phyloP scores from a whole-genome alignment of 2,797 vertebrate genomes.

The Alosa sapidissima region DNA sequence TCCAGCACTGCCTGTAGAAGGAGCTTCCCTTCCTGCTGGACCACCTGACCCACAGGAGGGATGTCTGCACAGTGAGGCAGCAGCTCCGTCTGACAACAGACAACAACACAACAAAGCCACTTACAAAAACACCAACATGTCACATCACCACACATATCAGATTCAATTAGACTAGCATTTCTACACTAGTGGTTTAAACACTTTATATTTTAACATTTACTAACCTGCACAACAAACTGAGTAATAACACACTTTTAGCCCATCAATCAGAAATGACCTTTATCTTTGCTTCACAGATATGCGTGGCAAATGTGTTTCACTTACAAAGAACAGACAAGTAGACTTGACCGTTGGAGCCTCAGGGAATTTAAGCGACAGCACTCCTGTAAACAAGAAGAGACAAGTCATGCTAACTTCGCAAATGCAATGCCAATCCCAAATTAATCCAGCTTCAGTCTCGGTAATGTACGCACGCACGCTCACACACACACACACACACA shows the following conservation, averaged over 20 bases:
- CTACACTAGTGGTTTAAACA: too few relatives aligned
- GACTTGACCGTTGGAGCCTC: conserved; percentile 98
- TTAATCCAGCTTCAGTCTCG: neutral
- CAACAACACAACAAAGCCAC: conserved; percentile 33
- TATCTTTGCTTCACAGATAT: neutral
- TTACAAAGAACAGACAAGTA: conserved; percentile 97
- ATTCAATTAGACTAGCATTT: neutral
- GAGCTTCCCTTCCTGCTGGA: conserved; percentile 90
- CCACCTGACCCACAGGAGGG: conserved; percentile 84
- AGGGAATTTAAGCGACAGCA: conserved; percentile 96
- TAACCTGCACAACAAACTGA: neutral
- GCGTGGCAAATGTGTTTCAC: conserved; percentile 55
- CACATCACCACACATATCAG: neutral
- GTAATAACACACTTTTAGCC: neutral
- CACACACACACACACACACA: too few relatives aligned
- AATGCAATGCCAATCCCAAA: neutral
- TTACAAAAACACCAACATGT: neutral
- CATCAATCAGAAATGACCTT: neutral
- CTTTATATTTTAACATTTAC: too few relatives aligned
- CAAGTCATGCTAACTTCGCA: neutral
- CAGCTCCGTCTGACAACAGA: conserved; percentile 84
- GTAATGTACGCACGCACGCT: neutral
- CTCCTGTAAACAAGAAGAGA: conserved; percentile 73
- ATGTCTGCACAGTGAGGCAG: conserved; percentile 91
- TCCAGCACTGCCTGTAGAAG: conserved; percentile 90